These are phyloP conservation scores for Oreohelix idahoensis DNA, from an alignment of 1,140 invertebrate genomes.

Conservation along the genomic window DNA sequence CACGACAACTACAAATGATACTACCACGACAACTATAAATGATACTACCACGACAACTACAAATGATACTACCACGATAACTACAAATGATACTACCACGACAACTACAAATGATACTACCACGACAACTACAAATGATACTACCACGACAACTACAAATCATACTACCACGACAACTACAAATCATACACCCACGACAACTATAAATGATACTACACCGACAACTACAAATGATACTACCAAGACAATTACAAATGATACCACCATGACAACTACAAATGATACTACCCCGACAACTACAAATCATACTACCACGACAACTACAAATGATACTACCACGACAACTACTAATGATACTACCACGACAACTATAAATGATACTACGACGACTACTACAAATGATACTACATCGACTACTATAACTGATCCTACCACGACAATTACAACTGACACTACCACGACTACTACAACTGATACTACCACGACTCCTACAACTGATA, in stretches of 20 bases:
- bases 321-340: too few relatives aligned
- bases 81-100: constrained; percentile 39
- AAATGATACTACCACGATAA: constrained; percentile 24
- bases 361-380: too few relatives aligned
- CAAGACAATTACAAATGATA: constrained; percentile 45
- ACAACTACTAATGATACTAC: too few relatives aligned
- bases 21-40: not conserved
- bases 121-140: constrained; percentile 42
- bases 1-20: not conserved
- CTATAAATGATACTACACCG: not conserved
- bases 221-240: constrained; percentile 34
- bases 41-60: too few relatives aligned
- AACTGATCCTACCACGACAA: too few relatives aligned
- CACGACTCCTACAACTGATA: too few relatives aligned
- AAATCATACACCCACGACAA: not conserved
- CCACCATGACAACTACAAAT: constrained; percentile 44
- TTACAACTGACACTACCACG: too few relatives aligned
- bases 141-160: constrained; percentile 36
- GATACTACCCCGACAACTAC: constrained; percentile 46
- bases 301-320: constrained; percentile 40
- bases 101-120: constrained; percentile 41
- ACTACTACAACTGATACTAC: too few relatives aligned
- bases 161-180: not conserved
- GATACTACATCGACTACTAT: too few relatives aligned
- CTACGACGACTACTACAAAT: too few relatives aligned